phyloP scores from a whole-genome alignment of 1,140 invertebrate species.

The Proctacanthus coquilletti region DNA sequence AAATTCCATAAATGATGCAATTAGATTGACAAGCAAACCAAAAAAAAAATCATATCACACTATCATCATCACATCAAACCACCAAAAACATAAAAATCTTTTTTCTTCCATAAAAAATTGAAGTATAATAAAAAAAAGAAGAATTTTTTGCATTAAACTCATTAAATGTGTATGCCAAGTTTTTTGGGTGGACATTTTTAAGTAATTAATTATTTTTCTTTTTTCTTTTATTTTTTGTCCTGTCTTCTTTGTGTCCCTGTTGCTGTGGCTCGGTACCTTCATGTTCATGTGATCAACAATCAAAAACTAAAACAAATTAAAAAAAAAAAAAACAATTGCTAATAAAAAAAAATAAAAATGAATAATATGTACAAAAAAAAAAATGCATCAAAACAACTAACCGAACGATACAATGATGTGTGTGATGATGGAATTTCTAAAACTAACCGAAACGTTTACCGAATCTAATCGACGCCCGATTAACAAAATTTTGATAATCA shows the following conservation, averaged over 20 bases:
- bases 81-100: too few relatives aligned
- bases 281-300: conserved; percentile 16
- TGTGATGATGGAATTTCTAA: too few relatives aligned
- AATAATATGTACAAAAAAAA: conserved; percentile 3
- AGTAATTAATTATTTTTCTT: conserved; percentile 21
- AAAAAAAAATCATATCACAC: too few relatives aligned
- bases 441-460: too few relatives aligned
- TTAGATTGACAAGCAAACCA: too few relatives aligned
- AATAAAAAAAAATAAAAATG: background rate
- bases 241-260: conserved; percentile 53
- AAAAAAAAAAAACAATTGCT: conserved; percentile 6
- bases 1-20: conserved; percentile 1
- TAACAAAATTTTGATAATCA: conserved; percentile 14
- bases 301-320: conserved; percentile 5
- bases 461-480: too few relatives aligned
- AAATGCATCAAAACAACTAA: conserved; percentile 8
- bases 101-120: conserved; percentile 6
- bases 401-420: too few relatives aligned
- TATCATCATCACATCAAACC: too few relatives aligned
- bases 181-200: conserved; percentile 27
- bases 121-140: conserved; percentile 5
- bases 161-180: conserved; percentile 2
- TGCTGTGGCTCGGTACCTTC: conserved; percentile 37
- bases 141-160: conserved; percentile 5
- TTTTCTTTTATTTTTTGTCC: conserved; percentile 37